Base-by-base conservation (phyloP, 2,113 vertebrate genomes). In the Pomatorhinus ruficollis region DNA sequence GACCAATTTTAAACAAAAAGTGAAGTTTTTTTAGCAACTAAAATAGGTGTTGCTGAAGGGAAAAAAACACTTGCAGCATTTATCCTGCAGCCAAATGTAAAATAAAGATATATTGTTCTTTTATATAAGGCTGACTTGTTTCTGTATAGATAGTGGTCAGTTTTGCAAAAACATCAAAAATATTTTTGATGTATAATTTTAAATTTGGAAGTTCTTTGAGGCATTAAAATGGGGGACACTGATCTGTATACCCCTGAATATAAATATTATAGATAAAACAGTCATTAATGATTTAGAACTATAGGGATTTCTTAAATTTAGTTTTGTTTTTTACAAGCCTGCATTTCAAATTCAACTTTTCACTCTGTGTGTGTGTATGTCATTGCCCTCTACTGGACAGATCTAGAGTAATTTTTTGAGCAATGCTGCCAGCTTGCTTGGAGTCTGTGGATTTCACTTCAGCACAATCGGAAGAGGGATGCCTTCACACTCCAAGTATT, bases 341-440 rank as follows among this genome's bases (percentile, higher is more conserved):
- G 13, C 10, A 8, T 91, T 88, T 94, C 5, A 35, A 59, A 77
- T 45, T 37, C 16, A 59, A 10, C 54, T 89, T 80, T 57, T 50
- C 64, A 4, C 27, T 87, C 25, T 45, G 45, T 74, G 16, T 65
- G 52, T 39, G 39, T 39, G 50, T 79, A 1, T 83, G 42, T 64
- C 30, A 65, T 80, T 96, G 96, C 97, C 97, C 95, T 97, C 97
- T 97, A 33, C 94, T 91, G 97, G 96, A 37, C 31, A 79, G 49
- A 78, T 82, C 15, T n/a, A 52, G 81, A 80, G 79, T 45, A 37
- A 30, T 27, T 71, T 89, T 80, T 70, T 63, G 33, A 82, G 59
- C 80, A 27, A 3, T 10, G 54, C 49, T 91, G 30, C 37, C n/a
- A 60, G 79, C 44, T 81, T 65, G 57, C 49, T 85, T 72, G 54